Base-by-base conservation (phyloP, 2,113 vertebrate species). In the Calonectris borealis region DNA sequence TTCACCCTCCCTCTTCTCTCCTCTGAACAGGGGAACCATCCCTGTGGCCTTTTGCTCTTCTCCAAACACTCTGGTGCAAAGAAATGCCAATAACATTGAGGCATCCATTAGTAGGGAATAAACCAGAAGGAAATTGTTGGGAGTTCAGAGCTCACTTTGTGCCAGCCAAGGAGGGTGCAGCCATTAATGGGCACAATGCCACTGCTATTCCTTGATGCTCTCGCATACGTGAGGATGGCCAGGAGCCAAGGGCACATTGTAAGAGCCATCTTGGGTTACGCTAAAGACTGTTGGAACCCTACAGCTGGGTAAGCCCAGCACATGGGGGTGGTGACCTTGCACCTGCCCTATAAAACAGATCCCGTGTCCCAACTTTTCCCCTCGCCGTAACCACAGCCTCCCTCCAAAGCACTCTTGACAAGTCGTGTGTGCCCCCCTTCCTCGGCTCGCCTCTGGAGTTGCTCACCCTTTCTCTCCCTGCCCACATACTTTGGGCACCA, bases 281-380 rank as follows among this genome's bases (percentile, higher is more conserved):
- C 10, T 77, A 54, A 73, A 46, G 58, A 57, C 10, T 44, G 7
- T 17, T 66, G 55, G 44, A 83, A 32, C 15, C 42, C 32, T 61
- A 26, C 13, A 75, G 36, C 29, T 2, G 4, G 9, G 18, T 40
- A 46, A 49, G 24, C 11, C 42, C 14, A 75, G 29, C 25, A 60
- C 25, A 34, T 26, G n/a, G 54, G 34, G 21, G 6, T 84, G n/a
- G 20, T 79, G 65, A 42, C 26, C 42, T 60, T 82, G 38, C 44
- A 76, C 11, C 44, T 76, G 36, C 44, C 62, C 32, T 82, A 2
- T 49, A 72, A 93, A 92, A 42, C 11, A 57, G 31, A 60, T 34
- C 38, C 52, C 0, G 0, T 40, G 19, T 52, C 34, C 13, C 9
- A 57, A 2, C 36, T 72, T 64, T 57, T 57, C 13, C 16, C 20